These are phyloP conservation scores for Gadopsis marmoratus DNA, from an alignment of 2,797 vertebrate species.

Conservation along the genomic window DNA sequence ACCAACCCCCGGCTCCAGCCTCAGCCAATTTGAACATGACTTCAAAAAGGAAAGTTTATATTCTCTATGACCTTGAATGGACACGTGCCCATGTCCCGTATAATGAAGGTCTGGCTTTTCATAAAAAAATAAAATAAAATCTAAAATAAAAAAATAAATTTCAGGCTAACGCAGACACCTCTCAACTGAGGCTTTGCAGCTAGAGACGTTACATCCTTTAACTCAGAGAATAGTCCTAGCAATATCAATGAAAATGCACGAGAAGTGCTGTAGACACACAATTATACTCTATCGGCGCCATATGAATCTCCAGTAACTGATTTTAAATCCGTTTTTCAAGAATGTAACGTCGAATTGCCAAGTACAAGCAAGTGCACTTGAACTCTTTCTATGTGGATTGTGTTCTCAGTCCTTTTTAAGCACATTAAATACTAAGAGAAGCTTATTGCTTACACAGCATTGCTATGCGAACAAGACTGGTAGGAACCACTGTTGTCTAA, in stretches of 20 bases:
- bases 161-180: conserved; percentile 2
- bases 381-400: conserved; percentile 10
- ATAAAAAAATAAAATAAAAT: not conserved
- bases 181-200: conserved; percentile 5
- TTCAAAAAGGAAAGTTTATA: conserved; percentile 67
- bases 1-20: conserved; percentile 32
- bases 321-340: not conserved
- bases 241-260: not conserved
- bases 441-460: not conserved
- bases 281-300: not conserved
- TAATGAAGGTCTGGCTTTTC: conserved; percentile 44
- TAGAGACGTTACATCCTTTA: not conserved
- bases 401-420: not conserved
- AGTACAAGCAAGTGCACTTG: not conserved
- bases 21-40: conserved; percentile 51
- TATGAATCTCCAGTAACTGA: conserved; percentile 4
- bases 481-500: no score
- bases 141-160: not conserved
- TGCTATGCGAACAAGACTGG: not conserved
- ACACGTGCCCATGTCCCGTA: conserved; percentile 18
- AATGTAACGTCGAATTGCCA: not conserved
- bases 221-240: not conserved
- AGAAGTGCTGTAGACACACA: not conserved
- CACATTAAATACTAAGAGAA: not conserved
- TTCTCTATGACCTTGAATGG: conserved; percentile 56